phyloP scores from a whole-genome alignment of 2,888 invertebrate species.

The Lampropteryx suffumata region DNA sequence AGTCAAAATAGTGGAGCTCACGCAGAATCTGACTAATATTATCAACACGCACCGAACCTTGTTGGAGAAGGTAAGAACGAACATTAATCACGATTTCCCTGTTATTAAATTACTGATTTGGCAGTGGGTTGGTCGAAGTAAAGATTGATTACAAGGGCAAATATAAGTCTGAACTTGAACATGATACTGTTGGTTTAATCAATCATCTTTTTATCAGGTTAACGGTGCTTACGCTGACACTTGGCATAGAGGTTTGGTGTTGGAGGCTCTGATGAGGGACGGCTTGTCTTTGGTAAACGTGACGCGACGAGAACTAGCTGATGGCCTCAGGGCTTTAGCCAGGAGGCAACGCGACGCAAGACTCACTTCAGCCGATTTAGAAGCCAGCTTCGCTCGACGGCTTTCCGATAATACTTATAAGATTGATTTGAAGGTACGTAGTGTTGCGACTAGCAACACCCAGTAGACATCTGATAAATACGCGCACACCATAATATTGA shows the following conservation, averaged over 20 bases:
- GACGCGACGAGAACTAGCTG: constrained; percentile 80
- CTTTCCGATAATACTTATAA: constrained; percentile 67
- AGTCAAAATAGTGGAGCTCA: constrained; percentile 61
- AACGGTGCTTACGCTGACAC: constrained; percentile 85
- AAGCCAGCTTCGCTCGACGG: constrained; percentile 60
- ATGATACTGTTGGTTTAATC: constrained; percentile 19
- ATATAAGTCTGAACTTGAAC: constrained; percentile 21
- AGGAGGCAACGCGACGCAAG: constrained; percentile 68
- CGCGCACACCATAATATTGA: too few species aligned
- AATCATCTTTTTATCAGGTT: constrained; percentile 61
- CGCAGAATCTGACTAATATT: constrained; percentile 67
- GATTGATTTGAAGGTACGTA: constrained; percentile 70
- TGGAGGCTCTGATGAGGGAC: constrained; percentile 77
- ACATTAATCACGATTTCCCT: constrained; percentile 31
- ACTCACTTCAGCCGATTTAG: constrained; percentile 62
- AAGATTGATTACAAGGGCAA: constrained; percentile 30
- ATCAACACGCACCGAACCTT: constrained; percentile 63
- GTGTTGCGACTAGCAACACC: too few species aligned
- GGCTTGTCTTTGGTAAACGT: constrained; percentile 76
- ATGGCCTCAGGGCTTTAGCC: constrained; percentile 71
- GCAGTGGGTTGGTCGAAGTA: constrained; percentile 31
- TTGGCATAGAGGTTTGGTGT: constrained; percentile 77
- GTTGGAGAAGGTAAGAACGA: constrained; percentile 67
- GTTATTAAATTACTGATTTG: constrained; percentile 33
- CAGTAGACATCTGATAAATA: too few species aligned